Base-by-base conservation (phyloP, 2,797 vertebrate species). In the Crax fasciolata region DNA sequence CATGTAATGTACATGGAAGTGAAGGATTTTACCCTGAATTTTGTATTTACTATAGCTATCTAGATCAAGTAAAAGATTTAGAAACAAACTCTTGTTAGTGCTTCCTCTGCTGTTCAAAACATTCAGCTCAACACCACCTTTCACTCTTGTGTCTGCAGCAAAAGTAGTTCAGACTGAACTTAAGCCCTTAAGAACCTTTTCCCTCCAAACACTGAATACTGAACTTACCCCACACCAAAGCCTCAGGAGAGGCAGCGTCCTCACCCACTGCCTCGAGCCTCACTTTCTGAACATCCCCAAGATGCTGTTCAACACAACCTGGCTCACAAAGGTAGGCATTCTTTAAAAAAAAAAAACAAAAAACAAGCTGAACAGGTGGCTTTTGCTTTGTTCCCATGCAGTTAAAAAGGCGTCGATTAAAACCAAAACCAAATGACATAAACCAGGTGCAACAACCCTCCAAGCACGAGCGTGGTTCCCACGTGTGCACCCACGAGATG, bases 1-100 rank as follows among this genome's bases (percentile, higher is more conserved):
- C 96, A 97, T 96, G 97, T 97, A 97, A 97, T 96, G 89, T 97
- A 97, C 96, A 97, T 95, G 97, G 97, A 98, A 97, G 96, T 95
- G 95, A 58, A 96, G 90, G 97, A 96, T 97, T 95, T 97, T 95
- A 97, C 96, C 97, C 97, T 98, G 97, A 97, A 97, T 95, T 96
- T 96, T 95, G 78, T 91, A 93, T 86, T 94, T 84, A 91, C 55
- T 92, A 96, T 82, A 95, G 89, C 82, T 65, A 91, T 94, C 57
- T 89, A 95, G 80, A 79, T 94, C 91, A 92, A 87, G 94, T 96
- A 90, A 89, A 75, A 86, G 39, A 49, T 54, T 92, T 92, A 95
- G 93, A 96, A 96, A 94, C 75, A 87, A 66, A 55, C 66, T 51
- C 28, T 58, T 54, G 15, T 82, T 94, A 94, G 89, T 93, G 95